phyloP scores from a whole-genome alignment of 2,888 invertebrate species.

The Ichneumon xanthorius region DNA sequence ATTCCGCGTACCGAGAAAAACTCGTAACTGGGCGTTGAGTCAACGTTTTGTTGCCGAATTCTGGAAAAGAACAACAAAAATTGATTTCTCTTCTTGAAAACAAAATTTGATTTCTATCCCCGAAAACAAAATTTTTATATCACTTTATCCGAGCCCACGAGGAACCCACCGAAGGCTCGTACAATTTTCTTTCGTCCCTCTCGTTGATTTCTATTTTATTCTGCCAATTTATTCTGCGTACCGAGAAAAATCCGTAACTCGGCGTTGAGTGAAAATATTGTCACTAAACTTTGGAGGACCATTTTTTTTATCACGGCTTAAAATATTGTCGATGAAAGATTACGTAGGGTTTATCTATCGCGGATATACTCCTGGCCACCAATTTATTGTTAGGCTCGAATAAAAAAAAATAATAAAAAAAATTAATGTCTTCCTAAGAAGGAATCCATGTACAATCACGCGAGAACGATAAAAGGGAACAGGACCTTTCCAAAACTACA shows the following conservation, averaged over 20 bases:
- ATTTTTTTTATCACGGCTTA: not conserved
- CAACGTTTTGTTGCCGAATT: not conserved
- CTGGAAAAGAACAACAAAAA: too few relatives aligned
- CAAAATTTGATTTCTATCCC: too few relatives aligned
- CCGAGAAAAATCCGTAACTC: not conserved
- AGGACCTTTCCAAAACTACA: not conserved
- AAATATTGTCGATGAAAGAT: not conserved
- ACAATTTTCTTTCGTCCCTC: conserved; percentile 50
- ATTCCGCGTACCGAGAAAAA: conserved; percentile 21
- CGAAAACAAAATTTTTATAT: too few relatives aligned
- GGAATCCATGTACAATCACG: not conserved
- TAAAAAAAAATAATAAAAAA: not conserved
- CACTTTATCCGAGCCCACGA: conserved; percentile 9
- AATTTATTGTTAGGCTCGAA: not conserved
- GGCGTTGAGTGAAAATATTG: too few relatives aligned
- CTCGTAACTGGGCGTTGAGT: not conserved
- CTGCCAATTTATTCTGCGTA: conserved; percentile 26
- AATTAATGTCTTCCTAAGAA: not conserved
- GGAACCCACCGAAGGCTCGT: conserved; percentile 28
- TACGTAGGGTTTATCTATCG: not conserved
- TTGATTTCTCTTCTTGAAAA: too few relatives aligned
- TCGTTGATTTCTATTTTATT: too few relatives aligned
- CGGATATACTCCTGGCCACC: not conserved
- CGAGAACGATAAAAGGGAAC: not conserved
- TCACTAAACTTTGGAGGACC: not conserved